These are phyloP conservation scores for Hetaerina titia DNA, from an alignment of 2,888 invertebrate species.

Conservation along the genomic window DNA sequence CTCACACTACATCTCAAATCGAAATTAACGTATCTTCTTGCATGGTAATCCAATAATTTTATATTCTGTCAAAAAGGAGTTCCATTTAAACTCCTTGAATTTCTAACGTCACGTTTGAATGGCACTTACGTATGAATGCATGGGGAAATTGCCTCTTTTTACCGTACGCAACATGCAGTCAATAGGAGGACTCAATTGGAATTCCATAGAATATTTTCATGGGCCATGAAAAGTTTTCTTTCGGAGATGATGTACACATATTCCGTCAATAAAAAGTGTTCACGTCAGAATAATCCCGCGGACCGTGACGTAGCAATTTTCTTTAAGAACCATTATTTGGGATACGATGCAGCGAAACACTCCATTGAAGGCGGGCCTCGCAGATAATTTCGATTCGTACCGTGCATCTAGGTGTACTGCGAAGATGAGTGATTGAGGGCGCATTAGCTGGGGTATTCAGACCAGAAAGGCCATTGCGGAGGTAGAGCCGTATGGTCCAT, in stretches of 20 bases:
- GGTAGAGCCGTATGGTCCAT: not conserved
- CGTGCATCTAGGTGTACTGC: not conserved
- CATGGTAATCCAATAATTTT: no score
- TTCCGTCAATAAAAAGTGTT: not conserved
- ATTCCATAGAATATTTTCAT: not conserved
- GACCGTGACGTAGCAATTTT: slow-evolving; percentile 1
- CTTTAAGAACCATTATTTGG: not conserved
- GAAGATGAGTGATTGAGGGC: slow-evolving; percentile 15
- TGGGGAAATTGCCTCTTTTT: not conserved
- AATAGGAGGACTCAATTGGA: not conserved
- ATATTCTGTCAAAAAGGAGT: no score
- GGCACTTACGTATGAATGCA: no score
- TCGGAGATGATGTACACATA: not conserved
- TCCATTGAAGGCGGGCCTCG: not conserved
- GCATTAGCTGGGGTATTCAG: slow-evolving; percentile 23
- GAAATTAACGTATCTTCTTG: no score
- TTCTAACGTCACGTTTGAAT: no score
- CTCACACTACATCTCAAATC: no score
- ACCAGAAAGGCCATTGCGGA: not conserved
- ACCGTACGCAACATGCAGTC: not conserved
- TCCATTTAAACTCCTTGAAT: no score
- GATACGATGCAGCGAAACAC: not conserved
- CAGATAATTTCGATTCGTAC: not conserved
- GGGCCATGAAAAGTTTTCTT: not conserved
- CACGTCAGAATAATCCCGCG: not conserved